Percentiles rank a stretch among this genome's conserved stretches.
Evolutionary conservation across 2,113 vertebrate species (phyloP).

Genomic region (Hemiscyllium ocellatum): DNA sequence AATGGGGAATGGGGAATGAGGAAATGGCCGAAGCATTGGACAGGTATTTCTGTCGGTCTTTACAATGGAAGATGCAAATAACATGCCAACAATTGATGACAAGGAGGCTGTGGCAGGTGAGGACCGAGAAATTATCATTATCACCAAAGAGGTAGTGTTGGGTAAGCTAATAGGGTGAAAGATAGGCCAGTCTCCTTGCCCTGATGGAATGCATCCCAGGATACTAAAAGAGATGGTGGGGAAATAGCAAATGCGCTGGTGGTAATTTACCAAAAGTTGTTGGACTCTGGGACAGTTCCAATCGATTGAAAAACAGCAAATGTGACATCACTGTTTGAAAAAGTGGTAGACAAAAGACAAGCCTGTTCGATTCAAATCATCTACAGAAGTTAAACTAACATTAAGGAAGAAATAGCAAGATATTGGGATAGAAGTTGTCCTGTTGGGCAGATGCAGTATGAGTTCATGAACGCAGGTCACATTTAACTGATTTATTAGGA

Average conservation of each 20-base stretch:
- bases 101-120: background rate
- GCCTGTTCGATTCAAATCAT: too few species aligned
- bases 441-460: too few species aligned
- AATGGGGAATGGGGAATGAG: background rate
- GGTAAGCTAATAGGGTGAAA: background rate
- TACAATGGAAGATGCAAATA: background rate
- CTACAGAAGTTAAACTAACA: too few species aligned
- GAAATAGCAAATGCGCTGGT: background rate
- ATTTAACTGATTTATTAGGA: too few species aligned
- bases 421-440: too few species aligned
- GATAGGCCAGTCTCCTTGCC: background rate
- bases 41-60: background rate
- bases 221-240: background rate
- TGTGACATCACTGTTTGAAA: too few species aligned
- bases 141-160: background rate
- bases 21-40: background rate
- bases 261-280: too few species aligned
- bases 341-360: too few species aligned
- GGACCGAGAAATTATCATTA: background rate
- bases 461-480: too few species aligned
- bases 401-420: too few species aligned
- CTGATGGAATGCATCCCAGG: background rate
- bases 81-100: background rate
- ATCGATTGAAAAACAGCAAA: too few species aligned
- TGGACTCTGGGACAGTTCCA: too few species aligned